A percentile compares a stretch with the other conserved stretches of the same genome.
Evolutionary conservation across 2,888 invertebrate species (phyloP).

Genomic region (Ceramica pisi): DNA sequence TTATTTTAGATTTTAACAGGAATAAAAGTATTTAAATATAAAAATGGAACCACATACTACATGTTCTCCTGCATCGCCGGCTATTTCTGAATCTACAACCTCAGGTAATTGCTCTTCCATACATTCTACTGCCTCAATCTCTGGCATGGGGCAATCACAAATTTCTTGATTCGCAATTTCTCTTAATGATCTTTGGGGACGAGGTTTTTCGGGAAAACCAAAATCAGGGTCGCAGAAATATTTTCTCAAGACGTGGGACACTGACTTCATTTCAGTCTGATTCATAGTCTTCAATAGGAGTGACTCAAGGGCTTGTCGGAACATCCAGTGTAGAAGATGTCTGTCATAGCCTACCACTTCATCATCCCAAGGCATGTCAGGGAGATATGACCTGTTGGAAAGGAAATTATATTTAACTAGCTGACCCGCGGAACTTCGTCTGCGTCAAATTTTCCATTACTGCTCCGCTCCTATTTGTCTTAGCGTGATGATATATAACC

Average conservation of each 20-base stretch:
- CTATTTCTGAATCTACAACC: conserved; percentile 14
- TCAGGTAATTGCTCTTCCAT: conserved; percentile 71
- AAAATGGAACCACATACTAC: conserved; percentile 34
- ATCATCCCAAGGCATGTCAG: conserved; percentile 82
- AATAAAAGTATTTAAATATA: neutral
- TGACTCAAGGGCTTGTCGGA: conserved; percentile 81
- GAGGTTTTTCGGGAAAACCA: conserved; percentile 79
- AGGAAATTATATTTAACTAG: neutral
- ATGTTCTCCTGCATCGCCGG: conserved; percentile 57
- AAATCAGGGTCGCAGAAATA: conserved; percentile 84
- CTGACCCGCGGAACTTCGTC: too few relatives aligned
- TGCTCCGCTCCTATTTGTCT: too few relatives aligned
- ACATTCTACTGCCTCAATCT: conserved; percentile 74
- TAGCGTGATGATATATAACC: too few relatives aligned
- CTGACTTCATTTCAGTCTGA: conserved; percentile 68
- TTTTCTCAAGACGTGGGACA: conserved; percentile 75
- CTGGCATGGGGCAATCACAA: conserved; percentile 81
- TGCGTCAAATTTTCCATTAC: too few relatives aligned
- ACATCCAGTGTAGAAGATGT: conserved; percentile 84
- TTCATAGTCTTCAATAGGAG: conserved; percentile 73
- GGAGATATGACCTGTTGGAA: conserved; percentile 80
- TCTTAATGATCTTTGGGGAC: conserved; percentile 70
- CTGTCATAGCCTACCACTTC: conserved; percentile 78
- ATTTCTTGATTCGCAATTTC: conserved; percentile 74
- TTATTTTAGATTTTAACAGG: too few relatives aligned